Evolutionary conservation across 1,140 invertebrate species (phyloP), one percentile per base, ranked within the genome.

Genomic region (Sminthurides bifidus): DNA sequence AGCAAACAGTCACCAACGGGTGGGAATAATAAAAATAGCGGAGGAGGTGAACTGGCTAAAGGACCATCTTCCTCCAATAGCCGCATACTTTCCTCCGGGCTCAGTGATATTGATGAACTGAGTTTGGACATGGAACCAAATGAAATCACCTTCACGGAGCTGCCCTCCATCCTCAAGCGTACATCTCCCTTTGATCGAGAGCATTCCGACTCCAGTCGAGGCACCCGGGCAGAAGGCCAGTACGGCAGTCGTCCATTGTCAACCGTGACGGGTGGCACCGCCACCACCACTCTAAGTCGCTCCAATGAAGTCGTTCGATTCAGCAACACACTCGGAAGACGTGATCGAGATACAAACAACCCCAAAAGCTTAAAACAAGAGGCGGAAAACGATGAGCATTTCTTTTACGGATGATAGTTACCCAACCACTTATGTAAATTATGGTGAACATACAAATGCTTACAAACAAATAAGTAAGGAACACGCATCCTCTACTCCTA

Each of bases 51-150:
- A 26, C 17, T 10, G 52, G 48, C 33, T 35, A 61, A 56, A 21
- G 33, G 19, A 23, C 40, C 54, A 3, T 51, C 54, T 1, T 64
- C 62, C 0, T 55, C 59, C 0, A 41, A 24, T 19, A 56, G 52
- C 5, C 52, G 53, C 5, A 30, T 57, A 10, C 40, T 61, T 2
- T 60, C 63, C 12, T 48, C 55, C 12, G 54, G 44, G n/a, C 41
- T 64, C 8, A 64, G 63, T 59, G 63, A 64, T 57, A 57, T 61
- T 30, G 63, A 64, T 50, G 63, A 64, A n/a, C 44, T 64, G 29
- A 64, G 63, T 51, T 27, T 64, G 14, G 58, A 57, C 26, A 52
- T 54, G 48, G 51, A 53, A 21, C 27, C 35, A 19, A 52, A 50
- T 33, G 54, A 61, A 15, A 44, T 53, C 17, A 57, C 58, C 26